A percentile compares a stretch with the other conserved stretches of the same genome.
Conservation (phyloP, 2,113 vertebrate species). For the Serilophus lunatus region DNA sequence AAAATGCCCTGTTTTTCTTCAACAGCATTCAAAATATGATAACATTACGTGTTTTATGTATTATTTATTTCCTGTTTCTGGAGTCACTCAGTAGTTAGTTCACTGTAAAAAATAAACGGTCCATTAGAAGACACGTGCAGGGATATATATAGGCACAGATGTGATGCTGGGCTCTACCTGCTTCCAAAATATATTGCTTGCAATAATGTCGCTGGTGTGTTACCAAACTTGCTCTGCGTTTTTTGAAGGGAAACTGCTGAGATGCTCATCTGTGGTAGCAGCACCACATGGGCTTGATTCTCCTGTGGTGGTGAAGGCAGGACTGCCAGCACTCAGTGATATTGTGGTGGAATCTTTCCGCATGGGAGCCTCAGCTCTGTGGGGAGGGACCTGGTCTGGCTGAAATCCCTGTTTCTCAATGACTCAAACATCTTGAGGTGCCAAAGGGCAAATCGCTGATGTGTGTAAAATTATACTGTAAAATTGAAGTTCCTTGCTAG, state of each 20-base stretch:
- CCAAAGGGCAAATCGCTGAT: background rate
- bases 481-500: background rate
- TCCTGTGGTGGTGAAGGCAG: background rate
- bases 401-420: background rate
- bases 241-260: background rate
- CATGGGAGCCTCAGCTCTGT: accelerated
- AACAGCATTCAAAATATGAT: background rate
- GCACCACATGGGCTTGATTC: background rate
- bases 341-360: accelerated
- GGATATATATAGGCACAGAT: background rate
- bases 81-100: background rate
- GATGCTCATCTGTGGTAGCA: background rate
- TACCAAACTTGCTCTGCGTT: background rate
- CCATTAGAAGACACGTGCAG: background rate
- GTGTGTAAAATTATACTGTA: accelerated
- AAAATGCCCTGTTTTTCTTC: background rate
- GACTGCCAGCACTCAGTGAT: too few species aligned
- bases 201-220: accelerated
- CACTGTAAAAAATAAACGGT: background rate
- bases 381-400: background rate
- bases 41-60: background rate
- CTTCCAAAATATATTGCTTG: background rate
- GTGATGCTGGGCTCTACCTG: background rate
- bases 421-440: accelerated
- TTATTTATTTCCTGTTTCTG: background rate